Evolutionary conservation across 1,140 invertebrate genomes (phyloP).

Genomic region (Brachystomella parvula): DNA sequence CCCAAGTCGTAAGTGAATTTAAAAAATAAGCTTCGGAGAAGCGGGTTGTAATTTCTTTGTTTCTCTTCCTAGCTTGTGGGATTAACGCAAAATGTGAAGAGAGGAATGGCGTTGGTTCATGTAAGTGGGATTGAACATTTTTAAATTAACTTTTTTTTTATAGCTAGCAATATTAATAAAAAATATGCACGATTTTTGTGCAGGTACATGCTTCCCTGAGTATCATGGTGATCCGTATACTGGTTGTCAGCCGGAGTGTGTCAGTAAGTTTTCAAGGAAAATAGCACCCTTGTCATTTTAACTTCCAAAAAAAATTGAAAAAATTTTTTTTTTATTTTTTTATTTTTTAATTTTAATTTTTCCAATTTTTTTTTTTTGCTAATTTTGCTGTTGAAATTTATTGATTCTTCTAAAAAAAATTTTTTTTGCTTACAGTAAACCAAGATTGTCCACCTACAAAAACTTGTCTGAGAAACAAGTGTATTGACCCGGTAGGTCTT

Average conservation of each 20-base stretch:
- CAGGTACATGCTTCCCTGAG: constrained; percentile 40
- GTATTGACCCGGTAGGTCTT: constrained; percentile 57
- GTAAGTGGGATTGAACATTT: constrained; percentile 36
- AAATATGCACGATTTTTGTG: not conserved
- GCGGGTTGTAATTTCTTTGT: not conserved
- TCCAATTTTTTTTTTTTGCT: too few species aligned
- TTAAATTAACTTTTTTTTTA: not conserved
- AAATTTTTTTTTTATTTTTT: constrained; percentile 18
- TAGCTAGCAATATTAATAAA: too few species aligned
- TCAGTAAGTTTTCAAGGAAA: too few species aligned
- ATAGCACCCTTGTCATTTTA: too few species aligned
- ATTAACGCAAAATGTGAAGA: constrained; percentile 45
- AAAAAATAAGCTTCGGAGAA: not conserved
- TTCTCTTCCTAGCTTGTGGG: constrained; percentile 41
- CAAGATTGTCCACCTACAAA: constrained; percentile 66
- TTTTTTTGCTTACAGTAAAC: constrained; percentile 1
- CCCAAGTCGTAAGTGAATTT: not conserved
- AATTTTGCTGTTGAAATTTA: not conserved
- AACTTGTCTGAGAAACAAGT: constrained; percentile 71
- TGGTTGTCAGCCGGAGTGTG: constrained; percentile 52
- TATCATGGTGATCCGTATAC: constrained; percentile 51
- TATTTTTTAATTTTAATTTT: constrained; percentile 8
- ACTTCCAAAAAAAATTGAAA: constrained; percentile 38
- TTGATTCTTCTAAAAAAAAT: not conserved
- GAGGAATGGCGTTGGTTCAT: constrained; percentile 45